Conservation (phyloP, 2,888 invertebrate species). For the Nomada ferruginata region DNA sequence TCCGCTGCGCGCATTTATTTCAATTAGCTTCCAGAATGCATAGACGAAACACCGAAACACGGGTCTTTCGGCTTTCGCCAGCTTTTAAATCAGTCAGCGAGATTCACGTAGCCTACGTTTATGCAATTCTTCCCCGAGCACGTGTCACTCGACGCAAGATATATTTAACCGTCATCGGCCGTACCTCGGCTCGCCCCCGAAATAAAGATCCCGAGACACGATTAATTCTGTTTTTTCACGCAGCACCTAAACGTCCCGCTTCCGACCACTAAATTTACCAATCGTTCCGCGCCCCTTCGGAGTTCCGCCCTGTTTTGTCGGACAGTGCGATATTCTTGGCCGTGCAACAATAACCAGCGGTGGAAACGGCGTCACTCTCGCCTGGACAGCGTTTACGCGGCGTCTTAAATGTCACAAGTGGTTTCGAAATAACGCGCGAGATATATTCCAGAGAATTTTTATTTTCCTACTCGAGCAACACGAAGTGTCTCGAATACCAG, state of each 20-base stretch:
- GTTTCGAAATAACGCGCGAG: neutral
- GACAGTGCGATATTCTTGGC: conserved; percentile 38
- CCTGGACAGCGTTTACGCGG: neutral
- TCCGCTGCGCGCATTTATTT: too few relatives aligned
- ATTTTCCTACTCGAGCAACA: neutral
- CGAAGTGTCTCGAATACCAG: neutral
- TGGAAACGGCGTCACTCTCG: neutral
- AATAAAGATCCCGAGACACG: conserved; percentile 47
- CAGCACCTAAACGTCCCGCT: conserved; percentile 21
- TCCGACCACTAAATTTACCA: conserved; percentile 59
- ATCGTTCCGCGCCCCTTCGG: conserved; percentile 24
- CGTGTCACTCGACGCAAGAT: conserved; percentile 22
- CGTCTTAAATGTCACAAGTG: neutral
- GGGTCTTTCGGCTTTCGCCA: neutral
- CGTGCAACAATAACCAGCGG: conserved; percentile 7
- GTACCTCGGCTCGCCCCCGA: conserved; percentile 1
- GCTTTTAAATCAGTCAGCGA: conserved; percentile 29
- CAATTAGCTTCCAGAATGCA: neutral
- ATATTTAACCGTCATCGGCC: conserved; percentile 50
- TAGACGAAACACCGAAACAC: neutral
- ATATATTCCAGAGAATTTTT: neutral
- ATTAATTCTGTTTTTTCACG: conserved; percentile 59
- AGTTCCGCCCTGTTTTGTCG: conserved; percentile 28
- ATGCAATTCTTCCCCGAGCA: conserved; percentile 31
- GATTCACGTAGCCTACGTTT: conserved; percentile 11